Base-by-base conservation (phyloP, 2,113 vertebrate genomes). In the Thalassoma bifasciatum region DNA sequence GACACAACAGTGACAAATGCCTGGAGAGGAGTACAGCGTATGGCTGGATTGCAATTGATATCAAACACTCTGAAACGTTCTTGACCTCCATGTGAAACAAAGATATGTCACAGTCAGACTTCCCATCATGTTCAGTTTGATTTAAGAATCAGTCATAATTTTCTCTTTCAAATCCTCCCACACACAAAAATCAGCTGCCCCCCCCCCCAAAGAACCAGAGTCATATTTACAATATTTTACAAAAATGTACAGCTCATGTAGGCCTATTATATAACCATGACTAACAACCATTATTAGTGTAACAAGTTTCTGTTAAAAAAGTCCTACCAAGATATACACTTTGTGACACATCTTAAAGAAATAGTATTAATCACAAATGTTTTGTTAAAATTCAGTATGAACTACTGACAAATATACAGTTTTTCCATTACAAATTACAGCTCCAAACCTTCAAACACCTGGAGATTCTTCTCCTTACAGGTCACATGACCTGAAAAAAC, bases 201-300 rank as follows among this genome's bases (percentile, higher is more conserved):
- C 88, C 50, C 34, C 63, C 51, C 72, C 76, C 68, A n/a, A 64
- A 77, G 87, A 88, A 76, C 65, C 88, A 89, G 30, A 30, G 92
- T 94, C 91, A 22, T 96, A 96, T 98, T 96, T 98, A 97, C 96
- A 98, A 88, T 96, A 96, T 96, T 92, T 96, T 96, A 98, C 95
- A 97, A 91, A 93, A 94, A 92, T 92, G 92, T 94, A 94, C 95
- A 92, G 93, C 88, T 93, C 91, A 91, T 75, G 70, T 82, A 57
- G 65, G 76, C 68, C 67, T 77, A 81, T 50, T 63, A 88, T 74
- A 91, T 91, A 95, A 94, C 90, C 82, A 93, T 89, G 93, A 94
- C 93, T 86, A 89, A 83, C 72, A 72, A 90, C 74, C 81, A 63
- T 89, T 86, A 87, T 90, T 92, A 91, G 91, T 84, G 93, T 93